A percentile compares a stretch with the other conserved stretches of the same genome.
Conservation (phyloP, 2,888 invertebrate genomes). For the Chelonus formosanus region DNA sequence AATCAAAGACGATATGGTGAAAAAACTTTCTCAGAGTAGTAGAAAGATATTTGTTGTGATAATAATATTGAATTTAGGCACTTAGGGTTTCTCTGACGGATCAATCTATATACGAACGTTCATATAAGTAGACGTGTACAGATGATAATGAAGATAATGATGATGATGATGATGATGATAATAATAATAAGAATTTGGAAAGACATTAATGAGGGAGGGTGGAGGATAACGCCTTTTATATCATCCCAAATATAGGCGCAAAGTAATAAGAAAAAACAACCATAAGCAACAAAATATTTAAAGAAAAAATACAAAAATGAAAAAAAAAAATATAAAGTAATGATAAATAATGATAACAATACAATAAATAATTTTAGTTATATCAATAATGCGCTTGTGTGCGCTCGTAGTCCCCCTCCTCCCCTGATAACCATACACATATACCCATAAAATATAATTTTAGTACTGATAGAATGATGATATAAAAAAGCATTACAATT, state of each 20-base stretch:
- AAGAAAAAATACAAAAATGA: conserved; percentile 26
- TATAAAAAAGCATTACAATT: conserved; percentile 34
- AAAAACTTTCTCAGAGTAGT: conserved; percentile 50
- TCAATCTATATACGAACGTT: conserved; percentile 48
- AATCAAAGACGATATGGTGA: conserved; percentile 55
- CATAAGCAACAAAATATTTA: background rate
- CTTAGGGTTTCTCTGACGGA: conserved; percentile 52
- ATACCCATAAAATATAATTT: conserved; percentile 36
- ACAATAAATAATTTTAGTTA: conserved; percentile 29
- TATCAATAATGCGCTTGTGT: conserved; percentile 20
- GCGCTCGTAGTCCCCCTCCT: conserved; percentile 20
- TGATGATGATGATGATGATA: conserved; percentile 34
- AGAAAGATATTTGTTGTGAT: conserved; percentile 63
- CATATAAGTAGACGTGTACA: conserved; percentile 33
- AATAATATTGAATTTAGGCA: conserved; percentile 56
- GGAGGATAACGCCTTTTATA: conserved; percentile 35
- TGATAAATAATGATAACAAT: conserved; percentile 36
- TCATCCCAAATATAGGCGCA: conserved; percentile 15
- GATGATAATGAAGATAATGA: conserved; percentile 41
- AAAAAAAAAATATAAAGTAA: conserved; percentile 31
- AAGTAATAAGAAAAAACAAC: conserved; percentile 18
- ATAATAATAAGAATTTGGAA: conserved; percentile 23
- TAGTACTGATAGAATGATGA: conserved; percentile 34
- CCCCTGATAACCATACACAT: conserved; percentile 16
- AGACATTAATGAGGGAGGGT: conserved; percentile 25